A percentile compares a stretch with the other conserved stretches of the same genome.
These are phyloP conservation scores for Tethya wilhelma DNA, from an alignment of 37 sponge, comb jelly and placozoan genomes.

Conservation along the genomic window DNA sequence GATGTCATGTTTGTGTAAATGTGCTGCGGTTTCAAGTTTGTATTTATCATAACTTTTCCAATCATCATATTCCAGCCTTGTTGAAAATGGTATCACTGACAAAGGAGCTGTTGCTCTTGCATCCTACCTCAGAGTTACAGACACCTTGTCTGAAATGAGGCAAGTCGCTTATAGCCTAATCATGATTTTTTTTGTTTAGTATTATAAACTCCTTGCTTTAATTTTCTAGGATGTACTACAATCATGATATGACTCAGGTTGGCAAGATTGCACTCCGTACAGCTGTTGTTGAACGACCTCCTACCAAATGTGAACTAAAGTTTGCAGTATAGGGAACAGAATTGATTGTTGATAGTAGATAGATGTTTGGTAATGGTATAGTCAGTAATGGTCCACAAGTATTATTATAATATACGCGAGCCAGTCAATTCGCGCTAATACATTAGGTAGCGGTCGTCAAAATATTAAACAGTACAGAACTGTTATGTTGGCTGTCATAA, in stretches of 20 bases:
- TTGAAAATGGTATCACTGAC: conserved; percentile 37
- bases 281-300: conserved; percentile 15
- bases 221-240: conserved; percentile 25
- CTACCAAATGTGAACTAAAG: background rate
- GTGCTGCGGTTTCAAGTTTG: too few species aligned
- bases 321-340: conserved; percentile 19
- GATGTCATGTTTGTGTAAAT: background rate
- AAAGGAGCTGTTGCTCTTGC: conserved; percentile 28
- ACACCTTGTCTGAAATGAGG: conserved; percentile 14
- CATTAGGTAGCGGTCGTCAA: too few species aligned
- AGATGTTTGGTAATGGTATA: too few species aligned
- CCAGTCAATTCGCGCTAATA: too few species aligned
- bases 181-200: background rate
- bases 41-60: background rate
- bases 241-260: conserved; percentile 21
- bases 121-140: conserved; percentile 5
- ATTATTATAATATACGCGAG: too few species aligned
- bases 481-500: too few species aligned
- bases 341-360: too few species aligned
- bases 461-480: too few species aligned
- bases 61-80: background rate
- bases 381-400: too few species aligned
- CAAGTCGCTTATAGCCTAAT: background rate
- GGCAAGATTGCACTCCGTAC: conserved; percentile 28
- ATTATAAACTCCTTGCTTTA: too few species aligned